Evolutionary conservation across 2,797 vertebrate genomes (phyloP), one percentile per base, ranked within the genome.

Genomic region (Scyliorhinus canicula): DNA sequence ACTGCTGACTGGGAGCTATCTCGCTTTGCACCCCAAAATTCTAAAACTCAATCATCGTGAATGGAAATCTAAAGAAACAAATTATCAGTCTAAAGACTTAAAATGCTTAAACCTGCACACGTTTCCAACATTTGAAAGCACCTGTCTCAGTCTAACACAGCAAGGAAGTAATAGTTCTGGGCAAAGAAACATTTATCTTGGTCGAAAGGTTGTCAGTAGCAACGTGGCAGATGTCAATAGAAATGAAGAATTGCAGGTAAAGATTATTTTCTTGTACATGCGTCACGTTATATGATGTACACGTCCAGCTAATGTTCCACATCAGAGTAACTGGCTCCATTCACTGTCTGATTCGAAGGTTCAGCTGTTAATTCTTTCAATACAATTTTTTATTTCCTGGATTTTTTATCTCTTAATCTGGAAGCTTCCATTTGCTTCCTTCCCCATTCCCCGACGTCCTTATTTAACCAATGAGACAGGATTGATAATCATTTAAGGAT

Each of bases 191-290:
- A 96, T 96, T 96, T 95, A 96, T 97, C 96, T 96, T 95, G 93
- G 95, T 95, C 96, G 96, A 97, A 96, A 97, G 95, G 96, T 96
- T 97, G 96, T 96, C 97, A 96, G 95, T 95, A 96, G 95, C 96
- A 96, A 96, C 96, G 96, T 95, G 95, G 95, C 95, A 95, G 96
- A 96, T 95, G 96, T 96, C 97, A 97, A 96, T 96, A 96, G 96
- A 96, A 95, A 97, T 96, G 96, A 97, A 96, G 96, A 96, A 97
- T 95, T 95, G 3, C 1, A 96, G 88, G 95, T 95, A 96, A 96
- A 97, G 95, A 96, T 96, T 96, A 96, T 96, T 96, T 95, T 96
- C 96, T 96, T 95, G 96, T 97, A 96, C 96, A 96, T 96, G 95
- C 96, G 97, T 96, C 97, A 97, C 95, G 95, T 95, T 95, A 96